Percentiles rank a stretch among this genome's conserved stretches.
Evolutionary conservation across 1,140 invertebrate genomes (phyloP).

Genomic region (Heliconius congener): DNA sequence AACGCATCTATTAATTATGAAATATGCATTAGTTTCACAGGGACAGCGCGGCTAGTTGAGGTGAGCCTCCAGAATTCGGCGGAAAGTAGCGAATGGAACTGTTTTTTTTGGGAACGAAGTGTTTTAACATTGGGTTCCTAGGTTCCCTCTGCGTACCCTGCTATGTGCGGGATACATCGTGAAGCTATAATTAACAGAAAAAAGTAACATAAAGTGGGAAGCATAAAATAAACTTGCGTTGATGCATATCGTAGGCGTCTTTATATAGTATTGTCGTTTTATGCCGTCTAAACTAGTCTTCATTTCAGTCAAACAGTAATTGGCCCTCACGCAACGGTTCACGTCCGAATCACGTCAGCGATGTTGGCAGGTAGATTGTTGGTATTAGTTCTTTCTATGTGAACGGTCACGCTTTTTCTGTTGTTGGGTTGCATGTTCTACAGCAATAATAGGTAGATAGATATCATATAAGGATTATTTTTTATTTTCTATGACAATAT

Average conservation of each 20-base stretch:
- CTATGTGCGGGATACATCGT: too few species aligned
- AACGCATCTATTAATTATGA: too few species aligned
- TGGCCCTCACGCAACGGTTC: constrained; percentile 39
- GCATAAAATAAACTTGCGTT: neutral
- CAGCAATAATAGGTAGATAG: neutral
- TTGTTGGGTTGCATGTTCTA: neutral
- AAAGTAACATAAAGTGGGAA: neutral
- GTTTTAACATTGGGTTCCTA: too few species aligned
- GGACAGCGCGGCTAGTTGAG: too few species aligned
- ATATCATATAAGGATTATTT: neutral
- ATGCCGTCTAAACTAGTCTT: constrained; percentile 1
- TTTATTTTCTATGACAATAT: too few species aligned
- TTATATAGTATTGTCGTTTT: neutral
- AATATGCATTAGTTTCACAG: too few species aligned
- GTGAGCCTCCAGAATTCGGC: too few species aligned
- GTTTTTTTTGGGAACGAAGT: too few species aligned
- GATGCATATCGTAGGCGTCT: neutral
- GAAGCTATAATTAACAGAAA: too few species aligned
- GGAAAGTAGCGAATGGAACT: too few species aligned
- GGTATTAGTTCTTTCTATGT: constrained; percentile 23
- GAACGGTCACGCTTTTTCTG: constrained; percentile 25
- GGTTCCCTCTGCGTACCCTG: too few species aligned
- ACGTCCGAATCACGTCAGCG: constrained; percentile 32
- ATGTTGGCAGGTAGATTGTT: constrained; percentile 35
- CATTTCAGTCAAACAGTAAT: constrained; percentile 27